Percentiles rank a stretch among this genome's conserved stretches.
phyloP scores from a whole-genome alignment of 2,888 invertebrate species.

The Andricus quercusramuli region DNA sequence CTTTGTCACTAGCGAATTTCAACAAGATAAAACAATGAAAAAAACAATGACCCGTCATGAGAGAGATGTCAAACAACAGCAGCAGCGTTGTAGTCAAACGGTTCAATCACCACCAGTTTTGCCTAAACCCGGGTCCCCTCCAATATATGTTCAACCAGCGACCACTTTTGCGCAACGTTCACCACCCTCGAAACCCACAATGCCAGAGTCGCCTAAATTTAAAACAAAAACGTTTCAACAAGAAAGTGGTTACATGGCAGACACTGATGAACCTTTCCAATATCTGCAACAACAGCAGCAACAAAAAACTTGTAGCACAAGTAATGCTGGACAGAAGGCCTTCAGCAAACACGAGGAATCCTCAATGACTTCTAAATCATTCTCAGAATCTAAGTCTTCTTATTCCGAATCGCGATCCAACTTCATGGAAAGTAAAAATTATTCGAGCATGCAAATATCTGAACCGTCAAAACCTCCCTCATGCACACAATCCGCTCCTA shows the following conservation, averaged over 20 bases:
- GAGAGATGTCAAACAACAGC: conserved; percentile 64
- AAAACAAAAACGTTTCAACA: conserved; percentile 79
- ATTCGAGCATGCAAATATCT: conserved; percentile 65
- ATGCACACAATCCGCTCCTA: conserved; percentile 55
- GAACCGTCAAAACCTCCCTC: conserved; percentile 57
- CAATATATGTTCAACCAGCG: conserved; percentile 72
- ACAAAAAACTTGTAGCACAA: conserved; percentile 49
- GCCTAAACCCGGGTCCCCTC: conserved; percentile 74
- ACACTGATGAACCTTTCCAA: conserved; percentile 84
- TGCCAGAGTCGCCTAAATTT: conserved; percentile 80
- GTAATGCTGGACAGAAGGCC: conserved; percentile 28
- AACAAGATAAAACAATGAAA: conserved; percentile 64
- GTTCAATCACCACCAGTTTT: conserved; percentile 61
- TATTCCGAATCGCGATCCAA: conserved; percentile 71
- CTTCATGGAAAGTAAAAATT: conserved; percentile 71
- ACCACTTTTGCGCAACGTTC: conserved; percentile 69
- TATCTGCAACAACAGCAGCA: conserved; percentile 56
- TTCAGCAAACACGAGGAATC: conserved; percentile 70
- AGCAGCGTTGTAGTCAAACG: conserved; percentile 57
- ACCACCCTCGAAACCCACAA: conserved; percentile 63
- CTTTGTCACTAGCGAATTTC: conserved; percentile 58
- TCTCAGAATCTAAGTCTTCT: conserved; percentile 67
- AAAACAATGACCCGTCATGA: conserved; percentile 68
- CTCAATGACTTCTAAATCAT: conserved; percentile 59
- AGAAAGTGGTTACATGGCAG: conserved; percentile 86